Percentiles rank a stretch among this genome's conserved stretches.
Evolutionary conservation across 2,113 vertebrate species (phyloP).

Genomic region (Siniperca knerii): DNA sequence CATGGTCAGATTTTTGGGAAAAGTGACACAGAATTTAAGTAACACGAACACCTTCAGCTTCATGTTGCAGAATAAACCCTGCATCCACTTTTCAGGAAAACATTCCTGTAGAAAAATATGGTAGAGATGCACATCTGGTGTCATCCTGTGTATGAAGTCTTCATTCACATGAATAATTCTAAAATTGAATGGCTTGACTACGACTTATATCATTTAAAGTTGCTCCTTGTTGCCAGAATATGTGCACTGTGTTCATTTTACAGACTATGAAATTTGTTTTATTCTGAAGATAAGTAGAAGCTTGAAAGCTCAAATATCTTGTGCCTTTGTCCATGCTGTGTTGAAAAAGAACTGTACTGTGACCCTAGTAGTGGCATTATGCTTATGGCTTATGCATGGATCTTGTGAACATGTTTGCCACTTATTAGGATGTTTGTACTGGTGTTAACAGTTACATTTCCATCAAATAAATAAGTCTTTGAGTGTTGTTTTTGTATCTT

Average conservation of each 20-base stretch:
- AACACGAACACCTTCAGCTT: neutral
- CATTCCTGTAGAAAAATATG: neutral
- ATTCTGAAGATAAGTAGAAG: neutral
- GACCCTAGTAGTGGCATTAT: neutral
- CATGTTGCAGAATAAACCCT: neutral
- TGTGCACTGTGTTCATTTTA: neutral
- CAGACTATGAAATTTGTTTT: neutral
- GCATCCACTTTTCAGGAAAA: neutral
- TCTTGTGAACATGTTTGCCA: neutral
- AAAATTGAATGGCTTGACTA: neutral
- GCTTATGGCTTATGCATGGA: neutral
- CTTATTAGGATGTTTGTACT: neutral
- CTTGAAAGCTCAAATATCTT: neutral
- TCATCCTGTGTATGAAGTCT: neutral
- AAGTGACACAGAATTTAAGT: neutral
- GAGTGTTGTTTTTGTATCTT: neutral
- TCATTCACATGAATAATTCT: neutral
- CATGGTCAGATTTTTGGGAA: neutral
- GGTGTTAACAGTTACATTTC: neutral
- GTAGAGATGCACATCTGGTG: neutral
- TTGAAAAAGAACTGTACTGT: neutral
- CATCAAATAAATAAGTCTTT: neutral
- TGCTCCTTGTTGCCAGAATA: neutral
- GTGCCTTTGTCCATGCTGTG: neutral
- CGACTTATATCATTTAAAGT: neutral